These are phyloP conservation scores for Perizoma flavofasciatum DNA, from an alignment of 2,888 invertebrate genomes.

Conservation along the genomic window DNA sequence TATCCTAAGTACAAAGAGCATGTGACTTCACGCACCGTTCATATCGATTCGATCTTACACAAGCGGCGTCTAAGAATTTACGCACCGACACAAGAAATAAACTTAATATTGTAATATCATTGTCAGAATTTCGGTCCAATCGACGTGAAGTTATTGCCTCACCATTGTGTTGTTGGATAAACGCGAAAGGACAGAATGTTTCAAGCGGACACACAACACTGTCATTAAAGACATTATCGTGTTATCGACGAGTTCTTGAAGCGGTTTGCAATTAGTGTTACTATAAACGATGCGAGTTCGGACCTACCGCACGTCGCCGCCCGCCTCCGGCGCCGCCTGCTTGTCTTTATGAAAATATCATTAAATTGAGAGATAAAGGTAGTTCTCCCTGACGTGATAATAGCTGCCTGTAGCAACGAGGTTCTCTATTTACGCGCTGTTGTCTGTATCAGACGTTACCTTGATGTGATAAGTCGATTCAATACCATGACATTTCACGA, in stretches of 20 bases:
- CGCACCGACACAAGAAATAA: slow-evolving; percentile 38
- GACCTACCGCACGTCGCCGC: slow-evolving; percentile 64
- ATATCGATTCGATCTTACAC: slow-evolving; percentile 70
- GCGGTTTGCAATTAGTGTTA: slow-evolving; percentile 73
- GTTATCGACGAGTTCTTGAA: slow-evolving; percentile 76
- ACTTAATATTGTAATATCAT: slow-evolving; percentile 42
- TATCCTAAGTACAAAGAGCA: slow-evolving; percentile 54
- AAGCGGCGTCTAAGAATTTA: slow-evolving; percentile 52
- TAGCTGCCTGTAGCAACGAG: slow-evolving; percentile 56
- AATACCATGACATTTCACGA: slow-evolving; percentile 8
- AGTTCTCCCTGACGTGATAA: slow-evolving; percentile 68
- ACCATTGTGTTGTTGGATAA: slow-evolving; percentile 30
- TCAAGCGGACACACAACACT: slow-evolving; percentile 56
- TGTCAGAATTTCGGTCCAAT: slow-evolving; percentile 37
- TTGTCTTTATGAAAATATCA: slow-evolving; percentile 73
- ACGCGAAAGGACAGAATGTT: slow-evolving; percentile 41
- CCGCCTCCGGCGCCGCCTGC: slow-evolving; percentile 53
- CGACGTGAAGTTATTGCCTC: slow-evolving; percentile 33
- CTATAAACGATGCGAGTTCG: slow-evolving; percentile 50
- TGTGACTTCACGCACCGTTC: slow-evolving; percentile 60
- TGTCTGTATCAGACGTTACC: slow-evolving; percentile 27
- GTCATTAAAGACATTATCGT: slow-evolving; percentile 76
- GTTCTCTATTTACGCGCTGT: slow-evolving; percentile 67
- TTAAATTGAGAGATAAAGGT: slow-evolving; percentile 78
- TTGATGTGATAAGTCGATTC: slow-evolving; percentile 17